phyloP scores from a whole-genome alignment of 2,888 invertebrate genomes.

The Xestoiulus laeticollis region DNA sequence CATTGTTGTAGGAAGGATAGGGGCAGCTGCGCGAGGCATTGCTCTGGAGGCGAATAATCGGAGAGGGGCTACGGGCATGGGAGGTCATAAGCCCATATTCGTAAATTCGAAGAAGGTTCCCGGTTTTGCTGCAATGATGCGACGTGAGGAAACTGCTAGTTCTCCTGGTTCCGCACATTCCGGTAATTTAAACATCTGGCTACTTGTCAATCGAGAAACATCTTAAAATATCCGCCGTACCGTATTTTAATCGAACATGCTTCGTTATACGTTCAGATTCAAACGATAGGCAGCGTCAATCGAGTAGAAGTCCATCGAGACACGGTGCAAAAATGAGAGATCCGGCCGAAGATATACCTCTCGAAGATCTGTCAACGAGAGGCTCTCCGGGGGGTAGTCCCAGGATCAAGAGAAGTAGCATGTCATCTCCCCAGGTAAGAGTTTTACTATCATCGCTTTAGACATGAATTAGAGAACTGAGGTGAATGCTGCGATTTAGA shows the following conservation, averaged over 20 bases:
- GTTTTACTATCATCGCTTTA: neutral
- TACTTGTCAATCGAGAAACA: too few species aligned
- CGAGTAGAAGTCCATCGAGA: conserved; percentile 57
- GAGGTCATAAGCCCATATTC: conserved; percentile 56
- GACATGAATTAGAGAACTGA: neutral
- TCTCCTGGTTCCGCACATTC: conserved; percentile 36
- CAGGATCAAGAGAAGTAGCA: conserved; percentile 52
- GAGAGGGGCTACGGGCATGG: conserved; percentile 38
- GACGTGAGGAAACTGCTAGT: conserved; percentile 53
- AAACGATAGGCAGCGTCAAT: conserved; percentile 55
- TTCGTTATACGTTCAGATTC: conserved; percentile 46
- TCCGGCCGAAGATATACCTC: conserved; percentile 62
- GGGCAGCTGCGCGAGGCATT: conserved; percentile 57
- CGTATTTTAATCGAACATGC: neutral
- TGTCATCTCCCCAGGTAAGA: conserved; percentile 51
- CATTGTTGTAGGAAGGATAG: conserved; percentile 44
- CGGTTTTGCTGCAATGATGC: conserved; percentile 57
- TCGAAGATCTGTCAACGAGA: conserved; percentile 62
- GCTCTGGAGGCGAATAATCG: conserved; percentile 57
- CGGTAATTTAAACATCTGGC: neutral
- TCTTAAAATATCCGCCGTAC: too few species aligned
- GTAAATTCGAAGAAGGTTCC: conserved; percentile 56
- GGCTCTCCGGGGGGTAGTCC: conserved; percentile 59
- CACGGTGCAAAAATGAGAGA: conserved; percentile 56
- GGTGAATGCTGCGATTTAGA: too few species aligned